Conservation (phyloP, 2,888 invertebrate genomes). For the Trypoxylon attenuatum region DNA sequence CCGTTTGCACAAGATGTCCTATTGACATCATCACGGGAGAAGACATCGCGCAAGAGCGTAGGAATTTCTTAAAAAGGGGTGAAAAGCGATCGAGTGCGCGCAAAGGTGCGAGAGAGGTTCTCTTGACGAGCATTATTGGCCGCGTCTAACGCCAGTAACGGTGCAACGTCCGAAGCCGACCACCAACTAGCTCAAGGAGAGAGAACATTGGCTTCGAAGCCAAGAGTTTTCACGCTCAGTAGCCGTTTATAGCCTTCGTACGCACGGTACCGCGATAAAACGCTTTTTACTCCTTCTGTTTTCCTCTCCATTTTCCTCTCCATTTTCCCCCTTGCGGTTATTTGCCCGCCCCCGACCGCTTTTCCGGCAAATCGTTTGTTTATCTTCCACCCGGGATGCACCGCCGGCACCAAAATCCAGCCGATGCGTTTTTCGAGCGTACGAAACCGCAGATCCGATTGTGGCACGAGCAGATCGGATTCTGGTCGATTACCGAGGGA, state of each 20-base stretch:
- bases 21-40: too few species aligned
- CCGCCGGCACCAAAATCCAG: too few species aligned
- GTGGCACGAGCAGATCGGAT: too few species aligned
- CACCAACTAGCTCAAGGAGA: slow-evolving; percentile 67
- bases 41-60: slow-evolving; percentile 5
- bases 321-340: background rate
- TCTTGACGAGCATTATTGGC: slow-evolving; percentile 50
- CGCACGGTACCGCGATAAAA: slow-evolving; percentile 19
- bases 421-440: too few species aligned
- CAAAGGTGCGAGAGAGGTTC: slow-evolving; percentile 10
- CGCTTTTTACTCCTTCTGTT: slow-evolving; percentile 1
- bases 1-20: too few species aligned
- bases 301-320: background rate
- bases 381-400: too few species aligned
- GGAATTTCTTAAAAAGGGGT: slow-evolving; percentile 6
- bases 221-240: slow-evolving; percentile 55
- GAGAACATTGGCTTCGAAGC: slow-evolving; percentile 64
- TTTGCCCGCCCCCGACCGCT: background rate
- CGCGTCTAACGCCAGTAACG: slow-evolving; percentile 51
- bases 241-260: slow-evolving; percentile 41
- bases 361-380: slow-evolving; percentile 9
- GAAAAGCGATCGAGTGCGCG: slow-evolving; percentile 32
- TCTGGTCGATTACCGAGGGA: too few species aligned
- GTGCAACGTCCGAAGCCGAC: slow-evolving; percentile 63
- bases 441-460: too few species aligned